These are phyloP conservation scores for Phortica magna DNA, from an alignment of 2,888 invertebrate genomes.

Conservation along the genomic window DNA sequence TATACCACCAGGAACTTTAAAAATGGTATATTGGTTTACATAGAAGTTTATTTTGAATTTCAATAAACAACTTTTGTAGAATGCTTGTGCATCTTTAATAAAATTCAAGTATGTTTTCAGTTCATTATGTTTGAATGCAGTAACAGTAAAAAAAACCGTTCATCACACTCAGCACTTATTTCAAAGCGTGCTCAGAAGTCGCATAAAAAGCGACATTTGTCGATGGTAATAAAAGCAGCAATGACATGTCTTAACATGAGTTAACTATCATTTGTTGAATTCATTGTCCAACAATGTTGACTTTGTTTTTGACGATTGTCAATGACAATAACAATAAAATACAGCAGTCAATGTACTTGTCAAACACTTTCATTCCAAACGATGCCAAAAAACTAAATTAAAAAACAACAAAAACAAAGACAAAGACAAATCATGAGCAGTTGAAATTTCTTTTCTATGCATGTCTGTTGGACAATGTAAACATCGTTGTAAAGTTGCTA, in stretches of 20 bases:
- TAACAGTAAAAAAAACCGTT: no score
- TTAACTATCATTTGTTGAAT: neutral
- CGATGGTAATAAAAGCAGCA: no score
- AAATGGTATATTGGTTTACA: no score
- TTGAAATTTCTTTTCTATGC: slow-evolving; percentile 43
- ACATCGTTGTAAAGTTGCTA: slow-evolving; percentile 55
- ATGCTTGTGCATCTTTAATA: no score
- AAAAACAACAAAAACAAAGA: neutral
- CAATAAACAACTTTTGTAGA: no score
- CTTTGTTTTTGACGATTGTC: neutral
- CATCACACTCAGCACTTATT: no score
- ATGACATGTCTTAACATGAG: neutral
- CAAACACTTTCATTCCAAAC: slow-evolving; percentile 25
- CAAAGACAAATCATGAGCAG: slow-evolving; percentile 1
- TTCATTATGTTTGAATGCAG: no score
- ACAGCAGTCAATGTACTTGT: slow-evolving; percentile 19
- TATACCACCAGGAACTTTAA: no score
- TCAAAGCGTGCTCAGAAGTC: no score
- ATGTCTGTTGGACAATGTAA: slow-evolving; percentile 43
- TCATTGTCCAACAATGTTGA: neutral
- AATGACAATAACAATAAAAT: neutral
- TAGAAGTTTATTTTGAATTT: no score
- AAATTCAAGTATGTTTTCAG: no score
- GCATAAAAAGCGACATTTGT: no score
- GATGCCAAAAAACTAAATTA: neutral